phyloP scores from a whole-genome alignment of 2,888 invertebrate species.

The Plusia festucae region DNA sequence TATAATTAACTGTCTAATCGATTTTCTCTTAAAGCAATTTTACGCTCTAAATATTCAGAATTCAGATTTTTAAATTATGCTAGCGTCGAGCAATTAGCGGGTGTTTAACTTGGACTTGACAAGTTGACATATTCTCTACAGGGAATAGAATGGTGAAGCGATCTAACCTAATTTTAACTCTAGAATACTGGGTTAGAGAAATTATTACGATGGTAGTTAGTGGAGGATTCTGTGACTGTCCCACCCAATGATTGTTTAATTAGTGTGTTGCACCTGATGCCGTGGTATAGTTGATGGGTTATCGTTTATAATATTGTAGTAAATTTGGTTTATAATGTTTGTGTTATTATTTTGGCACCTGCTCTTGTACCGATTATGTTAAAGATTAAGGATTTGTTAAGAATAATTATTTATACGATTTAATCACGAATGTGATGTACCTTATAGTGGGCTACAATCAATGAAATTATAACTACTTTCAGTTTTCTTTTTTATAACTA shows the following conservation, averaged over 20 bases:
- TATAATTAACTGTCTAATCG: conserved; percentile 18
- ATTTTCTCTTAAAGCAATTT: conserved; percentile 11
- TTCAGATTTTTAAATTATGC: conserved; percentile 30
- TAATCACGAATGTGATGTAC: too few species aligned
- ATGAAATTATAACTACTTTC: too few species aligned
- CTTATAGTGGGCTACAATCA: too few species aligned
- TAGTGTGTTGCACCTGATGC: too few species aligned
- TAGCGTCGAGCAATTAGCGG: conserved; percentile 40
- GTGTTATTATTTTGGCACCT: too few species aligned
- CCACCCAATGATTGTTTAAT: background rate
- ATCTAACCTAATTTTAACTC: conserved; percentile 26
- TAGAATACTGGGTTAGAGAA: conserved; percentile 18
- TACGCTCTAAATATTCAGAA: conserved; percentile 10
- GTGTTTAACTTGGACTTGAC: conserved; percentile 47
- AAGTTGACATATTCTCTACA: conserved; percentile 45
- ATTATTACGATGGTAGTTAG: conserved; percentile 3
- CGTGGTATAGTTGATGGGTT: too few species aligned
- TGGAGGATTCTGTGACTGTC: background rate
- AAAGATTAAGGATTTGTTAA: too few species aligned
- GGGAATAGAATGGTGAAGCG: conserved; percentile 33
- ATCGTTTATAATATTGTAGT: too few species aligned
- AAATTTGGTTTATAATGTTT: too few species aligned
- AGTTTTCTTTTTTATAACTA: too few species aligned
- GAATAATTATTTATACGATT: too few species aligned
- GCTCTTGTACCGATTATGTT: too few species aligned